phyloP scores from a whole-genome alignment of 2,888 invertebrate genomes.

The Synergus gifuensis region DNA sequence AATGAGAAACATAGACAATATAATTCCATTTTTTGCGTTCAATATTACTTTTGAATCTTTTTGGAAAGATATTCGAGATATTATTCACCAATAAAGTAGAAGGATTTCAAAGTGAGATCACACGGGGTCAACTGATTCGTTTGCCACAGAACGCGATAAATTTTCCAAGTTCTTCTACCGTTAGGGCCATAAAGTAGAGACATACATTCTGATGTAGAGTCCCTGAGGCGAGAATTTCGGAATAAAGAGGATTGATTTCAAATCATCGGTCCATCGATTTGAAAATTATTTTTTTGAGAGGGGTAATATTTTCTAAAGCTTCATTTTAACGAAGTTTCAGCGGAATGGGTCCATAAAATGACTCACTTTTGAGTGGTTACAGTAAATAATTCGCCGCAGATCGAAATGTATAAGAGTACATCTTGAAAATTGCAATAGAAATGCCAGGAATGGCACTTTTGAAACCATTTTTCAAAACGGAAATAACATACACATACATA shows the following conservation, averaged over 20 bases:
- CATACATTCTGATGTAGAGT: slow-evolving; percentile 16
- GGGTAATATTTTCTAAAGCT: too few species aligned
- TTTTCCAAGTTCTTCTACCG: slow-evolving; percentile 14
- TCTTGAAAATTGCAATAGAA: neutral
- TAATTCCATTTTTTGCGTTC: too few species aligned
- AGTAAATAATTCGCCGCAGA: neutral
- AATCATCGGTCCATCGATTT: neutral
- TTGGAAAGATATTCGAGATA: neutral
- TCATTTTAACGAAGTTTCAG: too few species aligned
- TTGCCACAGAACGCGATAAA: slow-evolving; percentile 11
- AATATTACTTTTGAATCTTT: neutral
- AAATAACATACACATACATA: neutral
- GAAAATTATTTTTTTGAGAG: too few species aligned
- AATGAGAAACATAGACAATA: too few species aligned
- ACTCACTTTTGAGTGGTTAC: too few species aligned
- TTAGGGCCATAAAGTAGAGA: slow-evolving; percentile 7
- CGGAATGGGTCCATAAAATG: too few species aligned
- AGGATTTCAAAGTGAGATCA: slow-evolving; percentile 11
- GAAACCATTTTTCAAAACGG: slow-evolving; percentile 10
- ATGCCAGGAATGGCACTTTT: neutral
- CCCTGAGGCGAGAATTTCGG: neutral
- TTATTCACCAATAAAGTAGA: slow-evolving; percentile 15
- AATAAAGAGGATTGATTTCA: neutral
- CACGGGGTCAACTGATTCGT: neutral
- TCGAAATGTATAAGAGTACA: neutral